Percentiles rank a stretch among this genome's conserved stretches.
These are phyloP conservation scores for Nomada goodeniana DNA, from an alignment of 2,888 invertebrate species.

Conservation along the genomic window DNA sequence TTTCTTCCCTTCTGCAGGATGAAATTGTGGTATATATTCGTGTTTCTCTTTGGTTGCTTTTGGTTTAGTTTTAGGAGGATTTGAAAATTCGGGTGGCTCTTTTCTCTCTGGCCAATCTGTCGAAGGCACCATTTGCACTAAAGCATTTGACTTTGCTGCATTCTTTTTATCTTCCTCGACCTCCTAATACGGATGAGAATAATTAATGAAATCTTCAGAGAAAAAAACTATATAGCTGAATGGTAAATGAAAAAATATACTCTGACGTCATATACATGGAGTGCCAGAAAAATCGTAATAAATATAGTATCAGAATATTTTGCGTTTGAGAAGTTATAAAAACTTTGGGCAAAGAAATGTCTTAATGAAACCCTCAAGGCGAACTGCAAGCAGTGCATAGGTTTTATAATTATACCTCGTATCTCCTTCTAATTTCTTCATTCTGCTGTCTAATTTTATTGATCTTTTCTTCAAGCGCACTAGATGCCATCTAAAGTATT, in stretches of 20 bases:
- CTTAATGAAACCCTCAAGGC: too few relatives aligned
- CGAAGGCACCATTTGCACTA: conserved; percentile 82
- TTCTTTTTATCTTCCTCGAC: conserved; percentile 84
- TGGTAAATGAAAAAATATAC: too few relatives aligned
- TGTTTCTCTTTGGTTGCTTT: conserved; percentile 69
- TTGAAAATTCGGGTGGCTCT: conserved; percentile 80
- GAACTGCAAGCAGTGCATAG: too few relatives aligned
- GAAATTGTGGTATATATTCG: conserved; percentile 72
- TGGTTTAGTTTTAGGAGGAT: conserved; percentile 68
- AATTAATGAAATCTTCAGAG: not conserved
- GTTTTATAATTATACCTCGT: conserved; percentile 72
- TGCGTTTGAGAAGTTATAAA: not conserved
- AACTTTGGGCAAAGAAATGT: too few relatives aligned
- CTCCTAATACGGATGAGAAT: conserved; percentile 74
- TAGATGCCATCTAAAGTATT: conserved; percentile 76
- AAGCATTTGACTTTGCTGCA: conserved; percentile 83
- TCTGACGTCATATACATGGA: too few relatives aligned
- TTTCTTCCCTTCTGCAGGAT: conserved; percentile 76
- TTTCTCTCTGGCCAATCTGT: conserved; percentile 84
- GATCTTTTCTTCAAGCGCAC: conserved; percentile 80
- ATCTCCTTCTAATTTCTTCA: conserved; percentile 81
- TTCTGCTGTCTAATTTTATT: conserved; percentile 81
- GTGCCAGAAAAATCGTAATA: not conserved
- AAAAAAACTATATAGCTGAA: not conserved
- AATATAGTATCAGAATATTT: not conserved